Conservation (phyloP, 2,888 invertebrate species). For the Steromphala cineraria region DNA sequence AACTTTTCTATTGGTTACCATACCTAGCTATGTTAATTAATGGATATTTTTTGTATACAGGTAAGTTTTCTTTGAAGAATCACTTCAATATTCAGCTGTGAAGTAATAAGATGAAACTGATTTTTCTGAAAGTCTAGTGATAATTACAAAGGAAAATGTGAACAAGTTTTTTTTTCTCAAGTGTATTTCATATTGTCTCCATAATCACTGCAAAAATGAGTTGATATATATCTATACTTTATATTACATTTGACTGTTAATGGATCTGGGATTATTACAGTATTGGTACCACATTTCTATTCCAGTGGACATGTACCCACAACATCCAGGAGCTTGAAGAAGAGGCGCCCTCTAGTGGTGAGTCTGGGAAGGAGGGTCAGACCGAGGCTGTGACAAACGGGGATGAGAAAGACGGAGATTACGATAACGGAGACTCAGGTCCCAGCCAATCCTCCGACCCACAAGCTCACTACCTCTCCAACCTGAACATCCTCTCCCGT, state of each 20-base stretch:
- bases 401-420: slow-evolving; percentile 2
- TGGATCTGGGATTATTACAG: too few species aligned
- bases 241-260: too few species aligned
- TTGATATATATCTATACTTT: too few species aligned
- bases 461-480: neutral
- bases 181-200: too few species aligned
- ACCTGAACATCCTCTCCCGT: neutral
- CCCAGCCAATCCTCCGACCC: neutral
- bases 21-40: neutral
- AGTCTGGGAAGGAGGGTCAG: neutral
- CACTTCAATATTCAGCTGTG: too few species aligned
- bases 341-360: neutral
- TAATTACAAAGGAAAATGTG: too few species aligned
- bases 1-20: neutral
- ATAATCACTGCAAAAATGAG: too few species aligned
- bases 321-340: slow-evolving; percentile 83
- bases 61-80: too few species aligned
- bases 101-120: too few species aligned
- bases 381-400: neutral
- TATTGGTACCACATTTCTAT: slow-evolving; percentile 37
- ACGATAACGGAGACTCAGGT: neutral
- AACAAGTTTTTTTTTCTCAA: too few species aligned
- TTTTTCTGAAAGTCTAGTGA: too few species aligned
- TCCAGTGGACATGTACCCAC: slow-evolving; percentile 94
- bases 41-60: too few species aligned